Evolutionary conservation across 2,113 vertebrate genomes (phyloP).

Genomic region (Tachysurus fulvidraco): DNA sequence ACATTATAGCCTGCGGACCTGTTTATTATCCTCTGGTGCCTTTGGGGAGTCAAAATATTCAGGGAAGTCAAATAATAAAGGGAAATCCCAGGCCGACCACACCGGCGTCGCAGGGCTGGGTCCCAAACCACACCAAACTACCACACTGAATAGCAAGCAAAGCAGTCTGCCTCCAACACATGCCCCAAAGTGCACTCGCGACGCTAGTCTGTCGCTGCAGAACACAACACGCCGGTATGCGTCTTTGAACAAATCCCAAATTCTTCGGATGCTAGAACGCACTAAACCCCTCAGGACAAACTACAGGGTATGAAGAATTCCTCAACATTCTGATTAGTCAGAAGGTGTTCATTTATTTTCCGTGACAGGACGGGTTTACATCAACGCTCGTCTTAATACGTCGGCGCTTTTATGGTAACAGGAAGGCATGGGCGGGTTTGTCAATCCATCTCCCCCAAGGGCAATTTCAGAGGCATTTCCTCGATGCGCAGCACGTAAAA

Average conservation of each 20-base stretch:
- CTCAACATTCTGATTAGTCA: not conserved
- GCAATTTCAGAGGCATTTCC: too few relatives aligned
- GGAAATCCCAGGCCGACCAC: slow-evolving; percentile 22
- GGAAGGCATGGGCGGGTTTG: too few relatives aligned
- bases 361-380: not conserved
- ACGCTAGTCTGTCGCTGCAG: not conserved
- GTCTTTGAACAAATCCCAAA: not conserved
- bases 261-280: not conserved
- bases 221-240: too few relatives aligned
- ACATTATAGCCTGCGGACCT: not conserved
- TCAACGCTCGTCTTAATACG: not conserved
- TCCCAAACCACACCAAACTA: not conserved
- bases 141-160: not conserved
- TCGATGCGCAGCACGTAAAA: too few relatives aligned
- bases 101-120: not conserved
- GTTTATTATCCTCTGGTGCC: not conserved
- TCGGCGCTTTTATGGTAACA: too few relatives aligned
- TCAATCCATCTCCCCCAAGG: too few relatives aligned
- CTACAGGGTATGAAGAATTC: not conserved
- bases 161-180: not conserved
- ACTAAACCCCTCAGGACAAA: not conserved
- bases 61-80: not conserved
- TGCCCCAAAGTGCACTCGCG: not conserved
- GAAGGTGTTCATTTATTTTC: not conserved
- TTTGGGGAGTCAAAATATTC: not conserved